Base-by-base conservation (phyloP, 2,113 vertebrate genomes). In the Colius striatus region DNA sequence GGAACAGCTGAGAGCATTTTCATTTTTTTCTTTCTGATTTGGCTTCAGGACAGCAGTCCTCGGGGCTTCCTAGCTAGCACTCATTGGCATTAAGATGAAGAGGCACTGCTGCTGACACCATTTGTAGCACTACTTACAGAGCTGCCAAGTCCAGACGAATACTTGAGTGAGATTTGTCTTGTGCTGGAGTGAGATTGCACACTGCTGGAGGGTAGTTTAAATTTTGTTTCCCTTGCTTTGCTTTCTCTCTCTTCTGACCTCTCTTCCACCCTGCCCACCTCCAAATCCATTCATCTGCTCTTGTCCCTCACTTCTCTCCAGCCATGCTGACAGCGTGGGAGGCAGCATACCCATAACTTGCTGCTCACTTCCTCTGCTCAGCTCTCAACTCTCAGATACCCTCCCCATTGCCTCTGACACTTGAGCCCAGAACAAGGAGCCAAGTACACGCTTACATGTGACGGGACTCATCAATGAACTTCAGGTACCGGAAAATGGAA, bases 241-340 rank as follows among this genome's bases (percentile, higher is more conserved):
- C 81, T 84, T 95, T 92, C 91, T 94, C 81, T 83, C 75, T 89
- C 77, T 89, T 78, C 93, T 87, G 91, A 85, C 78, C 89, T 95
- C 71, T 82, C 43, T 94, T 87, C 94, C 43, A 92, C 93, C 38
- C 75, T 92, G 87, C 93, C 81, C 91, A 95, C 71, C 71, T 96
- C 91, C 93, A 94, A 95, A 97, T 92, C 78, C 78, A 94, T 60
- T 84, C 96, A 97, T 96, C 96, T 97, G 96, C 87, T 96, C 91
- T 87, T 96, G 96, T 95, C 96, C 79, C 82, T 97, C 96, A 97
- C 38, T 87, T 43, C 81, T 84, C 21, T 88, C 62, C 93, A 80
- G 22, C 29, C 1, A 1, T n/a, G 67, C 93, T 95, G 94, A 84
- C 94, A 95, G 89, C 2, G 16, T 80, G 67, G 91, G 91, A 94